phyloP scores from a whole-genome alignment of 2,888 invertebrate genomes.

The Apotomis capreana region DNA sequence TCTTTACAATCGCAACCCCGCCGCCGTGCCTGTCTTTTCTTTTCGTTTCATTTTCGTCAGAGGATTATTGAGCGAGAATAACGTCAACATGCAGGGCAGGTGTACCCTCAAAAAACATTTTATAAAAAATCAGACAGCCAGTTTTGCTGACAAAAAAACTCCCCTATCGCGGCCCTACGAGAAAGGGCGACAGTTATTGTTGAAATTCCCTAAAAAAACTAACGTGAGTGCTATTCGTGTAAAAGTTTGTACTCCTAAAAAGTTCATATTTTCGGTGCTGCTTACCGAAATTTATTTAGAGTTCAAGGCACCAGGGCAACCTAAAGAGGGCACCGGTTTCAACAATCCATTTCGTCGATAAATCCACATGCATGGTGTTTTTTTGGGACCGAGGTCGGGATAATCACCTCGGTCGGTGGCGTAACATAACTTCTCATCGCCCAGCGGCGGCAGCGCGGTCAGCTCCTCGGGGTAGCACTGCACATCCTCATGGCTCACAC shows the following conservation, averaged over 20 bases:
- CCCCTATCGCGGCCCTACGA: slow-evolving; percentile 60
- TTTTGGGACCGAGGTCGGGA: slow-evolving; percentile 74
- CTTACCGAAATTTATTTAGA: slow-evolving; percentile 65
- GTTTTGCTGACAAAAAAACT: slow-evolving; percentile 55
- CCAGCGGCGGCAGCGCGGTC: slow-evolving; percentile 68
- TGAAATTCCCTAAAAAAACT: slow-evolving; percentile 50
- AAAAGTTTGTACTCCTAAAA: slow-evolving; percentile 58
- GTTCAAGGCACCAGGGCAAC: slow-evolving; percentile 56
- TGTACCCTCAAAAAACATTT: slow-evolving; percentile 28
- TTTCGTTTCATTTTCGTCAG: slow-evolving; percentile 7
- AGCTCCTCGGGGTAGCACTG: slow-evolving; percentile 71
- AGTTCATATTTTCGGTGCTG: slow-evolving; percentile 58
- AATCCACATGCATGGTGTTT: slow-evolving; percentile 70
- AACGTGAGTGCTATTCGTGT: slow-evolving; percentile 35
- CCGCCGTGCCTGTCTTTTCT: neutral
- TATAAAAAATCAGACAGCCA: slow-evolving; percentile 39
- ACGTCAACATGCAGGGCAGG: slow-evolving; percentile 19
- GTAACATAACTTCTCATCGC: slow-evolving; percentile 80
- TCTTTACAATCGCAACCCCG: slow-evolving; percentile 18
- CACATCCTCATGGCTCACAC: slow-evolving; percentile 73
- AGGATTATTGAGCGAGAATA: slow-evolving; percentile 1
- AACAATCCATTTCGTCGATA: slow-evolving; percentile 55
- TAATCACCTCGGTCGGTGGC: slow-evolving; percentile 83
- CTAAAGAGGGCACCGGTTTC: slow-evolving; percentile 52
- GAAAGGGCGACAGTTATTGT: slow-evolving; percentile 73